Percentiles rank a stretch among this genome's conserved stretches.
Conservation (phyloP, 1,140 invertebrate species). For the Aphis gossypii region DNA sequence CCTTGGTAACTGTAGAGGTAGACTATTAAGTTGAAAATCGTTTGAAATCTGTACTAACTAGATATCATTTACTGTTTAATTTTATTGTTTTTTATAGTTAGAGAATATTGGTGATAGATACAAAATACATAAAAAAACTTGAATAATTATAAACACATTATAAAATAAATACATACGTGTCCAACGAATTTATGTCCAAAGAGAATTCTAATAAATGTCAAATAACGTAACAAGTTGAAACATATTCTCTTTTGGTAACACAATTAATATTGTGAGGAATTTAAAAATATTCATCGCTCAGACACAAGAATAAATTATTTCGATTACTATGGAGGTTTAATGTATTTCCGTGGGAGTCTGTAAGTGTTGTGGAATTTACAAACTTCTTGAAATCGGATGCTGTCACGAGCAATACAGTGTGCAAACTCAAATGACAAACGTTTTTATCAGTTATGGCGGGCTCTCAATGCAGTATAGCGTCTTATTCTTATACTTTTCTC, state of each 20-base stretch:
- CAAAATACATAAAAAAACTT: not conserved
- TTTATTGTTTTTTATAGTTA: not conserved
- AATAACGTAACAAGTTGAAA: not conserved
- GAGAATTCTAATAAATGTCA: not conserved
- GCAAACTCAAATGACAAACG: slow-evolving; percentile 43
- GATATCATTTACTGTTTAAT: not conserved
- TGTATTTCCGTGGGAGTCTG: not conserved
- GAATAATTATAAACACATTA: not conserved
- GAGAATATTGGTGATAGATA: not conserved
- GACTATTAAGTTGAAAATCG: not conserved
- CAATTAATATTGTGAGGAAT: not conserved
- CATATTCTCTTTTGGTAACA: not conserved
- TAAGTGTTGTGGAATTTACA: not conserved
- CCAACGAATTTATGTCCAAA: not conserved
- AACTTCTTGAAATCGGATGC: slow-evolving; percentile 32
- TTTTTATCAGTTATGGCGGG: slow-evolving; percentile 32
- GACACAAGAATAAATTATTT: not conserved
- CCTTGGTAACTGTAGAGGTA: no score
- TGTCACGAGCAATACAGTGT: slow-evolving; percentile 18
- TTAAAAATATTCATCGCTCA: not conserved
- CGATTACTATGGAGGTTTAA: not conserved
- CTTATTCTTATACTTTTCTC: not conserved
- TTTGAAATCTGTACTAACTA: not conserved
- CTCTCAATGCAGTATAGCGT: not conserved
- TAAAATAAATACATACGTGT: no score